Conservation (phyloP, 2,888 invertebrate genomes). For the Anthoptus insignis region DNA sequence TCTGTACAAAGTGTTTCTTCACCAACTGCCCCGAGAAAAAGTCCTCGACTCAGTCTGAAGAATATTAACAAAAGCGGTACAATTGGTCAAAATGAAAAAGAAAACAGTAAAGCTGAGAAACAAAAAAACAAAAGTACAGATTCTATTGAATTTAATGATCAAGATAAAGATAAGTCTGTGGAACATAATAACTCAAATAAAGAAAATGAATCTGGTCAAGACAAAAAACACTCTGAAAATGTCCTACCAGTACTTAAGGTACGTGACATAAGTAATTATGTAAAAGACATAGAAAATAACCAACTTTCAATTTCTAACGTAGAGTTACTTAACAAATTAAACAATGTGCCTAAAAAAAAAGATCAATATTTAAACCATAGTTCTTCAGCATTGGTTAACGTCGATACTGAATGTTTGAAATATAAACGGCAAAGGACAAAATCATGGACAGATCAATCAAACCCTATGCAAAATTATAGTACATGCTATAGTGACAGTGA, state of each 20-base stretch:
- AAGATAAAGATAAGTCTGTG: background rate
- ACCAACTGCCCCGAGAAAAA: conserved; percentile 49
- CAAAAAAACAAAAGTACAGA: conserved; percentile 52
- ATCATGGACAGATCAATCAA: conserved; percentile 64
- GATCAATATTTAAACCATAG: conserved; percentile 62
- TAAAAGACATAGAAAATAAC: conserved; percentile 25
- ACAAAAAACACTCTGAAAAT: conserved; percentile 45
- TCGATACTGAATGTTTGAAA: conserved; percentile 53
- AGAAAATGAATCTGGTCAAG: conserved; percentile 29
- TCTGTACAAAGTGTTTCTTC: conserved; percentile 43
- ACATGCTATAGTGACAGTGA: conserved; percentile 68
- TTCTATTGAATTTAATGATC: conserved; percentile 40
- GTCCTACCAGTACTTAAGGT: conserved; percentile 10
- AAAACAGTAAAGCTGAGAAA: background rate
- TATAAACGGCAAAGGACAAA: conserved; percentile 68
- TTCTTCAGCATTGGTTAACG: conserved; percentile 50
- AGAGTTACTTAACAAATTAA: conserved; percentile 55
- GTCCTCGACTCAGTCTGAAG: conserved; percentile 55
- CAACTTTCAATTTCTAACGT: conserved; percentile 54
- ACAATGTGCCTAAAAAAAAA: conserved; percentile 51
- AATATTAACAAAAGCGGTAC: conserved; percentile 49
- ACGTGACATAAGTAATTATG: conserved; percentile 15
- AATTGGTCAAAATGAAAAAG: conserved; percentile 40
- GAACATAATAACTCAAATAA: conserved; percentile 20
- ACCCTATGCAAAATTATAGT: conserved; percentile 49